These are phyloP conservation scores for Phyto melanocephala DNA, from an alignment of 2,888 invertebrate species.

Conservation along the genomic window DNA sequence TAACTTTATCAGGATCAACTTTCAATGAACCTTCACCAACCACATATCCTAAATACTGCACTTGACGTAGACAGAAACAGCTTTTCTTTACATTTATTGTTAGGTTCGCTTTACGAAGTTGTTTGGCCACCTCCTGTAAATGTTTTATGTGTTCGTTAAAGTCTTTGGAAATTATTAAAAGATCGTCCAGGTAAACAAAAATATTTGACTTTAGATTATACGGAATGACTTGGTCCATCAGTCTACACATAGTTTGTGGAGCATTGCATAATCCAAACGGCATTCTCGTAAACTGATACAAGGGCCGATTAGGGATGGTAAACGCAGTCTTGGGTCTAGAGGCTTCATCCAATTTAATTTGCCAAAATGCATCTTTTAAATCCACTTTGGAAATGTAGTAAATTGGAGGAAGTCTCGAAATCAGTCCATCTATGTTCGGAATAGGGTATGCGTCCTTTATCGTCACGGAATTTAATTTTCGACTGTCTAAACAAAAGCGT, in stretches of 20 bases:
- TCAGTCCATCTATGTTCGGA: constrained; percentile 9
- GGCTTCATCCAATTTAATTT: background rate
- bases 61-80: background rate
- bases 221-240: constrained; percentile 4
- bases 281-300: background rate
- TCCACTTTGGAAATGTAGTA: constrained; percentile 14
- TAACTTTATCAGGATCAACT: too few species aligned
- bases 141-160: constrained; percentile 2
- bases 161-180: background rate
- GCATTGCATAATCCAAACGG: background rate
- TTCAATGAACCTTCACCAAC: background rate
- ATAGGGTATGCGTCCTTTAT: background rate
- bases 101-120: background rate
- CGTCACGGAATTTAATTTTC: background rate
- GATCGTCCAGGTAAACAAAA: background rate
- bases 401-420: constrained; percentile 29
- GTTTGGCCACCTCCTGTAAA: constrained; percentile 3
- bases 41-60: background rate
- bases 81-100: constrained; percentile 7
- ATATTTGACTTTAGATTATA: constrained; percentile 4
- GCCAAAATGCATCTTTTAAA: constrained; percentile 6
- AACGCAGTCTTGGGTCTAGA: constrained; percentile 7
- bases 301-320: constrained; percentile 9
- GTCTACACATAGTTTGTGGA: background rate
- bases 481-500: background rate